Evolutionary conservation across 1,140 invertebrate genomes (phyloP), one percentile per base, ranked within the genome.

Genomic region (Lucilia sericata): DNA sequence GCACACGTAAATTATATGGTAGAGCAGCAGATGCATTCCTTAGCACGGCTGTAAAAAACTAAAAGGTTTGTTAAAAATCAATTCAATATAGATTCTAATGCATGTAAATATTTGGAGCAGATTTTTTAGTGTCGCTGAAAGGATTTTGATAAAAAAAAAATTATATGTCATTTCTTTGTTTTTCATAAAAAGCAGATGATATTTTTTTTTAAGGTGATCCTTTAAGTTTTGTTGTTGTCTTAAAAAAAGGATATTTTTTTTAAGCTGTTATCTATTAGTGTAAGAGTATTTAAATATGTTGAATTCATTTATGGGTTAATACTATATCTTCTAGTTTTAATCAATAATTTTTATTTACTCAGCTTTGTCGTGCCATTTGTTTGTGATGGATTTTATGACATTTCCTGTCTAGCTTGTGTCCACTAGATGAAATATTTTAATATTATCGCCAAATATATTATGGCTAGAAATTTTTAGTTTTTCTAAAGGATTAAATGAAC

Each of bases 81-180:
- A 51, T 80, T 21, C 76, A 21, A 51, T 21, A 49, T 49, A 80
- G 21, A 21, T 80, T 80, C 76, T 80, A 80, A 80, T 80, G 76
- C 76, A 80, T 80, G 76, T 80, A 80, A 80, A 80, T 80, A 80
- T 80, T 80, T 80, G 19, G 76, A 80, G 76, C 76, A 80, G 76
- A 80, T 80, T 80, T 80, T 21, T 19, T 75, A 2, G 14, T 60
- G 14, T 17, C n/a, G 55, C 34, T 34, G 5, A 80, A 80, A 49
- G 42, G 76, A 80, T 49, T 30, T 80, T 25, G 42, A 25, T 49
- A 78, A 80, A 80, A 49, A 80, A 49, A 49, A 49, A 30, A 30
- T 80, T 80, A 49, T 49, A n/a, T 80, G 42, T 49, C 42, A 49
- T 51, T 80, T 80, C 21, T 80, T 80, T 10, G 42, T 49, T 70